phyloP scores from a whole-genome alignment of 2,113 vertebrate species.

The Saguinus imperator region DNA sequence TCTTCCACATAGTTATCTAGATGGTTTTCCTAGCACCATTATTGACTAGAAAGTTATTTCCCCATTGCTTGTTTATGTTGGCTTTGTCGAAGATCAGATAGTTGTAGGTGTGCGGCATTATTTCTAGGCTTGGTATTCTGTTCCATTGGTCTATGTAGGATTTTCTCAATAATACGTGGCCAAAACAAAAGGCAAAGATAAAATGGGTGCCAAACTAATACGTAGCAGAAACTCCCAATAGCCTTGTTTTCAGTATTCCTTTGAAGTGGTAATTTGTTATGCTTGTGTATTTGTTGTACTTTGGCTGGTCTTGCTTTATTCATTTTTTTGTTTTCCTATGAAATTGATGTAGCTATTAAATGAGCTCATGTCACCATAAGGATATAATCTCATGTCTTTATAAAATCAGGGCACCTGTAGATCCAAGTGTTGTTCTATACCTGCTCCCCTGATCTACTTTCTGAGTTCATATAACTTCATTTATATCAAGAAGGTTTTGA shows the following conservation, averaged over 20 bases:
- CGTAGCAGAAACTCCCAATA: background rate
- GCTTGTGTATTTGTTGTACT: background rate
- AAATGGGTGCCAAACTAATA: background rate
- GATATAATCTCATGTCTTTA: background rate
- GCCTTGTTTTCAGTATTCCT: background rate
- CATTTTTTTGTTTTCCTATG: background rate
- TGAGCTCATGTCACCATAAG: background rate
- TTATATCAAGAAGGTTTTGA: background rate
- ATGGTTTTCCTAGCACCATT: too few relatives aligned
- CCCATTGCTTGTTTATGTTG: too few relatives aligned
- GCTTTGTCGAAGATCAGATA: too few relatives aligned
- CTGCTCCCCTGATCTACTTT: background rate
- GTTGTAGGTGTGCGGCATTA: too few relatives aligned
- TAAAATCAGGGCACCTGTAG: background rate
- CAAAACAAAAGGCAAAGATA: constrained; percentile 27
- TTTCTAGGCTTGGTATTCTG: too few relatives aligned
- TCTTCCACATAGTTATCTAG: too few relatives aligned
- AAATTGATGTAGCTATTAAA: background rate
- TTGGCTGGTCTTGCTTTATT: background rate
- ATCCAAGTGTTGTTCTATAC: background rate
- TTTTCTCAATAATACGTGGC: background rate
- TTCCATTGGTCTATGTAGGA: background rate
- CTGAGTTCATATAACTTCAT: background rate
- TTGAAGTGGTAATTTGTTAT: background rate
- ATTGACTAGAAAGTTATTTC: too few relatives aligned